These are phyloP conservation scores for Actinostola sp. DNA, from an alignment of 92 coral and sea anemone species.

Conservation along the genomic window DNA sequence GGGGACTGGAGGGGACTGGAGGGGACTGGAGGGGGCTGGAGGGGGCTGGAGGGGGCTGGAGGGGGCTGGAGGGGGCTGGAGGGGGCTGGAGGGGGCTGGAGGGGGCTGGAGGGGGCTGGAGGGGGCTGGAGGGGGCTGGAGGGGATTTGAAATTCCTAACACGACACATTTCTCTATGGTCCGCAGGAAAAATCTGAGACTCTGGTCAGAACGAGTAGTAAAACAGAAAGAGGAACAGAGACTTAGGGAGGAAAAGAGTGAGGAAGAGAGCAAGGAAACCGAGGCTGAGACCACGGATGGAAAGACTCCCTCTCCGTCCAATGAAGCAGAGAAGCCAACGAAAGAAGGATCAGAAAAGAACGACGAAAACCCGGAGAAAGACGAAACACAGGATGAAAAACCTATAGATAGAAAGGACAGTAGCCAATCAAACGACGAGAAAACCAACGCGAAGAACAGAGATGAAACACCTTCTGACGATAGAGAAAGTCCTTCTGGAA, in stretches of 20 bases:
- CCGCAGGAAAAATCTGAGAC: slow-evolving; percentile 69
- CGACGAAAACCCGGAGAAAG: slow-evolving; percentile 22
- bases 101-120: no score
- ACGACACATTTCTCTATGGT: no score
- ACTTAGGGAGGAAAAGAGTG: slow-evolving; percentile 14
- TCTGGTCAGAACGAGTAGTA: slow-evolving; percentile 80
- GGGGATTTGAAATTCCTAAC: no score
- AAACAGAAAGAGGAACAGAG: slow-evolving; percentile 52
- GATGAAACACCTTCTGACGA: background rate
- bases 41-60: no score
- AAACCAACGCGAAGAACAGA: background rate
- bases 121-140: no score
- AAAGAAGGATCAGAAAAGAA: slow-evolving; percentile 30
- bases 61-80: no score
- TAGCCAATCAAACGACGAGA: slow-evolving; percentile 16
- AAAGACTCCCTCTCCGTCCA: slow-evolving; percentile 23
- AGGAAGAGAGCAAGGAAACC: slow-evolving; percentile 30
- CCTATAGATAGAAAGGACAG: slow-evolving; percentile 10
- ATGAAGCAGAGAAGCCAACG: slow-evolving; percentile 30
- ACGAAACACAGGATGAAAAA: slow-evolving; percentile 1
- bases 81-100: no score
- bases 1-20: no score
- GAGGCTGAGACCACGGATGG: slow-evolving; percentile 7
- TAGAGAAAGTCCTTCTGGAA: slow-evolving; percentile 11
- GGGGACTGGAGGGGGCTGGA: no score